These are phyloP conservation scores for Hirtodrosophila alboralis DNA, from an alignment of 2,888 invertebrate genomes.

Conservation along the genomic window DNA sequence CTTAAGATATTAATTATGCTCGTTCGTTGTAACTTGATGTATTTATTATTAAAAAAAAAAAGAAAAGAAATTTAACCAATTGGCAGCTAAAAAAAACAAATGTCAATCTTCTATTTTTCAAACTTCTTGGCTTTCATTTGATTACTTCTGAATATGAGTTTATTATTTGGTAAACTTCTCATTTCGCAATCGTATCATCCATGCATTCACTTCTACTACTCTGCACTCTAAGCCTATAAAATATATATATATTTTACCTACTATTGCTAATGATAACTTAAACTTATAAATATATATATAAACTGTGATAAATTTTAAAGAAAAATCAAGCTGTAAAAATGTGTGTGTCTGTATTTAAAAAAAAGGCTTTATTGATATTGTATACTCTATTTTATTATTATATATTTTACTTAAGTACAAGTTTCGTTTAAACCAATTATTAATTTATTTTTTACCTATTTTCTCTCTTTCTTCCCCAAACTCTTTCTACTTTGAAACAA, in stretches of 20 bases:
- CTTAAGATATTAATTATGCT: conserved; percentile 23
- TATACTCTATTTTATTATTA: conserved; percentile 28
- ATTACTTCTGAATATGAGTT: conserved; percentile 32
- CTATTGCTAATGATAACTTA: conserved; percentile 22
- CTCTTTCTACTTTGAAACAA: conserved; percentile 9
- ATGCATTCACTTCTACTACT: conserved; percentile 58
- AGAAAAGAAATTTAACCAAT: conserved; percentile 20
- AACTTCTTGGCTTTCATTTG: conserved; percentile 32
- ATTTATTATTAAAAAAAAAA: too few relatives aligned
- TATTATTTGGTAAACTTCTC: conserved; percentile 40
- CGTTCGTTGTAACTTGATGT: conserved; percentile 35
- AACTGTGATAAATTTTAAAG: conserved; percentile 25
- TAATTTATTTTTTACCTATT: conserved; percentile 57
- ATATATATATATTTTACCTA: conserved; percentile 24
- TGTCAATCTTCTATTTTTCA: too few relatives aligned
- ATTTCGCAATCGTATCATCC: conserved; percentile 64
- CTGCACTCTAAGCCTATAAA: conserved; percentile 31
- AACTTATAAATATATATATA: conserved; percentile 43
- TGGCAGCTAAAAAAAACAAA: conserved; percentile 20
- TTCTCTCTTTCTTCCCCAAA: conserved; percentile 18
- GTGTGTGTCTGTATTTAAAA: conserved; percentile 24
- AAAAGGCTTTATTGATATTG: too few relatives aligned
- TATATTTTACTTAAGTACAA: conserved; percentile 9
- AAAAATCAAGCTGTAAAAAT: conserved; percentile 43
- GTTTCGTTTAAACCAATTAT: conserved; percentile 41